Evolutionary conservation across 2,797 vertebrate species (phyloP), one percentile per base, ranked within the genome.

Genomic region (Microctenopoma steveboyesi): DNA sequence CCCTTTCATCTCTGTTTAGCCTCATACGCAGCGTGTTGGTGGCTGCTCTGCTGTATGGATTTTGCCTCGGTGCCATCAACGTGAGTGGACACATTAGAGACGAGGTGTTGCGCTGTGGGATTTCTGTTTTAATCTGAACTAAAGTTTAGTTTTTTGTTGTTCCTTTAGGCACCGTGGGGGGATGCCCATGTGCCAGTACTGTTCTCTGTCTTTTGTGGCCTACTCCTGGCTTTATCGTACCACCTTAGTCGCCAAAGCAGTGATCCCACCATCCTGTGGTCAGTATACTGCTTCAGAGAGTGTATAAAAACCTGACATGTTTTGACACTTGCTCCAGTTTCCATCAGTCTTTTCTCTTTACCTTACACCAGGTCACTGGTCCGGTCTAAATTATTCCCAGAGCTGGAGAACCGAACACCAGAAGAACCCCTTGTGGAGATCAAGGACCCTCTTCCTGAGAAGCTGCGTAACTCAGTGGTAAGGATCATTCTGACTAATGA

Each of bases 201-300:
- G 72, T 97, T 97, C 87, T 97, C 96, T 0, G 95, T 96, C 69
- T 97, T 97, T 87, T 96, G 95, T 64, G 96, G 96, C 45, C 92
- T 97, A 54, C 94, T 97, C 47, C 88, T 97, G 78, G 95, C 96
- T 4, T 90, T 96, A 72, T 97, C 96, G 49, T 97, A 97, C 86
- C 96, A 97, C 86, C 93, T 97, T 69, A 96, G 96, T 87, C 95
- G 96, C 53, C 96, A 97, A 88, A 96, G 96, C 93, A 97, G 96
- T 1, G 95, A 97, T 81, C 95, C 96, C 47, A 95, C 95, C 2
- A 95, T 96, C 69, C 92, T 97, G 55, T 97, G 96, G 96, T 97
- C 64, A 88, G 95, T 92, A 62, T 70, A 62, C 60, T 59, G 2
- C 54, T 69, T 69, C 11, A 45, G 16, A 47, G 27, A 22, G 28